These are phyloP conservation scores for Zootoca vivipara DNA, from an alignment of 2,113 vertebrate genomes.

Conservation along the genomic window DNA sequence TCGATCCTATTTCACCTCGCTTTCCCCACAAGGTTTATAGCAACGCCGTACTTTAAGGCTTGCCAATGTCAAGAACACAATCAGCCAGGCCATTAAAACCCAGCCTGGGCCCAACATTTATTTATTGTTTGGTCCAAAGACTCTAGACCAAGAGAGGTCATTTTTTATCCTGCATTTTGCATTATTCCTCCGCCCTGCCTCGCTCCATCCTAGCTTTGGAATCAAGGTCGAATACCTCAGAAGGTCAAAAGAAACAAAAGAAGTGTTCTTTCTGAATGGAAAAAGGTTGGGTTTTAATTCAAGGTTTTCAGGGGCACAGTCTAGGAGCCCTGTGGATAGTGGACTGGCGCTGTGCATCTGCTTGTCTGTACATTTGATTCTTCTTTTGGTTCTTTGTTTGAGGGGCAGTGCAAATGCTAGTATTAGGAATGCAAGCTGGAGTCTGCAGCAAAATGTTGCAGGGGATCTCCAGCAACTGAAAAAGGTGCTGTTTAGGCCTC, in stretches of 20 bases:
- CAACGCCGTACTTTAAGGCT: neutral
- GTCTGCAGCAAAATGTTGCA: no score
- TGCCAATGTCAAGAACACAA: conserved; percentile 32
- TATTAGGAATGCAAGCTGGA: no score
- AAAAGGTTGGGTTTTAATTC: neutral
- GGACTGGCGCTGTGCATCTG: no score
- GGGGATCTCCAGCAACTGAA: no score
- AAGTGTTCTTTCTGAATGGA: neutral
- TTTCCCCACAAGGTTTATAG: neutral
- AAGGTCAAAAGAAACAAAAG: neutral
- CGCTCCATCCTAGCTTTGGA: neutral
- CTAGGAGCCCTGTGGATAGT: no score
- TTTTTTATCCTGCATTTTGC: neutral
- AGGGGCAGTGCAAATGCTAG: no score
- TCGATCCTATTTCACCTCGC: neutral
- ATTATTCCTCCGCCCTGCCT: neutral
- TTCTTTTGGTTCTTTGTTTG: no score
- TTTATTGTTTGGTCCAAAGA: neutral
- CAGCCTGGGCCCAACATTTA: conserved; percentile 5
- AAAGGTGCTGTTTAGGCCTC: no score
- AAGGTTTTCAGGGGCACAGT: neutral
- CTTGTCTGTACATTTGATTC: no score
- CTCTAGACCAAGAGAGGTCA: neutral
- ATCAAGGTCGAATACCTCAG: conserved; percentile 33
- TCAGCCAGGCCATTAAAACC: conserved; percentile 16